A percentile compares a stretch with the other conserved stretches of the same genome.
Conservation (phyloP, 2,888 invertebrate genomes). For the Drosophila helvetica region DNA sequence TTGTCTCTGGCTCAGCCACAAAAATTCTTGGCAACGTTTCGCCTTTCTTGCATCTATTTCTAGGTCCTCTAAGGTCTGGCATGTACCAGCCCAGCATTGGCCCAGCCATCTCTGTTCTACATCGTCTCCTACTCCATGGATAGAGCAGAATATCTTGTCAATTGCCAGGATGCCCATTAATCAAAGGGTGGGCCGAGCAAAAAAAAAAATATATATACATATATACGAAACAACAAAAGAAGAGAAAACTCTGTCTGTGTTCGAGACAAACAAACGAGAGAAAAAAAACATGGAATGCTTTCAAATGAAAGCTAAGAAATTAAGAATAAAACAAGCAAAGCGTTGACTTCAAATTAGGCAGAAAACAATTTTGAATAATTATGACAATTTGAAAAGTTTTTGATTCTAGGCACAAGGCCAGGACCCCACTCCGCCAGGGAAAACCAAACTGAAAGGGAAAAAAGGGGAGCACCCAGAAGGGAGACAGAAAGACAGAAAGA, state of each 20-base stretch:
- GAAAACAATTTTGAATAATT: conserved; percentile 70
- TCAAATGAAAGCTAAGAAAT: conserved; percentile 13
- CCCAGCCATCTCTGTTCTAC: background rate
- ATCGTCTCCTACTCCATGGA: background rate
- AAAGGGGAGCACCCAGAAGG: background rate
- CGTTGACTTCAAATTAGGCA: conserved; percentile 53
- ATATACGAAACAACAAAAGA: background rate
- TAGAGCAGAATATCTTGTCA: conserved; percentile 36
- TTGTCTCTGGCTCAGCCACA: conserved; percentile 57
- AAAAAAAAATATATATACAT: conserved; percentile 21
- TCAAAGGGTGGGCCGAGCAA: conserved; percentile 63
- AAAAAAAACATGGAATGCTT: conserved; percentile 3
- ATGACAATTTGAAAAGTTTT: conserved; percentile 73
- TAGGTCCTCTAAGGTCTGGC: background rate
- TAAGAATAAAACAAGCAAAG: conserved; percentile 37
- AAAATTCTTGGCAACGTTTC: conserved; percentile 52
- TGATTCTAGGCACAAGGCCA: conserved; percentile 43
- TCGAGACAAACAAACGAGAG: conserved; percentile 28
- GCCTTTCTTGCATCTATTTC: background rate
- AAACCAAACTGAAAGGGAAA: background rate
- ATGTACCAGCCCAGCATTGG: background rate
- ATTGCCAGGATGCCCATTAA: conserved; percentile 70
- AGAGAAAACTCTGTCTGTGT: background rate
- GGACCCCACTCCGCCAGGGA: background rate
- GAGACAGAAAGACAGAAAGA: background rate